Percentiles rank a stretch among this genome's conserved stretches.
phyloP scores from a whole-genome alignment of 1,140 invertebrate genomes.

The Macrosteles quadrilineatus region DNA sequence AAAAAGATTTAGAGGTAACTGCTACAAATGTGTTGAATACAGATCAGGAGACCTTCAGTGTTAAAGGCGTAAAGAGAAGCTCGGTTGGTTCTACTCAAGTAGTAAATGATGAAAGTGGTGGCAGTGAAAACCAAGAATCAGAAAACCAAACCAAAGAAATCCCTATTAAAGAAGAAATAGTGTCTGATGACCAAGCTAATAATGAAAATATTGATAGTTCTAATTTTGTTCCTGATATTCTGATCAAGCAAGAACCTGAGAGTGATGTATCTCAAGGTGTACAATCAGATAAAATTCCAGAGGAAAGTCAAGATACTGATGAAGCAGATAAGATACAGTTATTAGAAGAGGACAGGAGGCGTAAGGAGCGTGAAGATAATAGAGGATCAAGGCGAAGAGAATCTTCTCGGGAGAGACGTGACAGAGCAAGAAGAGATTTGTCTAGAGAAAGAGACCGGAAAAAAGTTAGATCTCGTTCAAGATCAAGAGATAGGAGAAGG shows the following conservation, averaged over 20 bases:
- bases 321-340: not conserved
- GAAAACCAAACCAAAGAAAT: not conserved
- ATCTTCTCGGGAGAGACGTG: constrained; percentile 10
- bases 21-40: no score
- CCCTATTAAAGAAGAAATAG: not conserved
- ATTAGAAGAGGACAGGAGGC: not conserved
- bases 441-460: constrained; percentile 18
- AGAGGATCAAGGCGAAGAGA: constrained; percentile 3
- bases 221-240: not conserved
- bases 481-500: constrained; percentile 4
- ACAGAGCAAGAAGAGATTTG: constrained; percentile 12
- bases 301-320: not conserved
- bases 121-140: not conserved
- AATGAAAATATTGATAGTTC: constrained; percentile 23
- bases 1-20: no score
- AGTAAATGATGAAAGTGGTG: no score
- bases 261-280: constrained; percentile 4
- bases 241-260: constrained; percentile 15
- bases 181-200: not conserved
- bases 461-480: constrained; percentile 21
- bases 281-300: not conserved
- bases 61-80: no score
- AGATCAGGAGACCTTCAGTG: no score
- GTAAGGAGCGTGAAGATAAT: not conserved
- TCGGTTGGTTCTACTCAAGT: no score